phyloP scores from a whole-genome alignment of 1,140 invertebrate species.

The Gonioctena quinquepunctata region DNA sequence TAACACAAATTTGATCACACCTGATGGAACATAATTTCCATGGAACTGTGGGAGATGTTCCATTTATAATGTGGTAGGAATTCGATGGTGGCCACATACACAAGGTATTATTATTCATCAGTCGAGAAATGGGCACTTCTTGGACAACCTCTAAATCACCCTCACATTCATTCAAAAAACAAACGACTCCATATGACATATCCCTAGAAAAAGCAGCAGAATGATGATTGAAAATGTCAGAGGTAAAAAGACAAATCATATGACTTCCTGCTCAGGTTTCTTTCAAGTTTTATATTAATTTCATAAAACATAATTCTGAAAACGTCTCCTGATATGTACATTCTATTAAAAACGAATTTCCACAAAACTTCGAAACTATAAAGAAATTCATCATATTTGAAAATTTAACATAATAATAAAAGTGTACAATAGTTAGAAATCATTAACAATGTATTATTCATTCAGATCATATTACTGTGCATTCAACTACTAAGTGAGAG shows the following conservation, averaged over 20 bases:
- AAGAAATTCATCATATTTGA: no score
- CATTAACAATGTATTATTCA: background rate
- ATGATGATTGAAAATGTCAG: background rate
- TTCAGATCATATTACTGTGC: background rate
- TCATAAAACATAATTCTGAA: background rate
- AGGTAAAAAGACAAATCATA: no score
- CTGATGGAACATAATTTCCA: background rate
- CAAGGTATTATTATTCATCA: background rate
- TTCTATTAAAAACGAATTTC: no score
- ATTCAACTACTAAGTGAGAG: no score
- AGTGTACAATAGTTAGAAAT: background rate
- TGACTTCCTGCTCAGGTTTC: background rate
- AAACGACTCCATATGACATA: background rate
- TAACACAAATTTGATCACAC: background rate
- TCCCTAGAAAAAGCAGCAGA: background rate
- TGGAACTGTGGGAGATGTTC: background rate
- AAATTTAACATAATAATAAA: background rate
- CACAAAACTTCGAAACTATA: no score
- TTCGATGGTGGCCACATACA: background rate
- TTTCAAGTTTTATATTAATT: background rate
- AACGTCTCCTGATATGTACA: background rate
- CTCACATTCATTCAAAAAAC: no score
- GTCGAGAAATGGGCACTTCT: background rate
- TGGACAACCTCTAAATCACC: background rate
- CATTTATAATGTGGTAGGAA: background rate